phyloP scores from a whole-genome alignment of 2,113 vertebrate genomes.

The Rhinoptilus africanus region DNA sequence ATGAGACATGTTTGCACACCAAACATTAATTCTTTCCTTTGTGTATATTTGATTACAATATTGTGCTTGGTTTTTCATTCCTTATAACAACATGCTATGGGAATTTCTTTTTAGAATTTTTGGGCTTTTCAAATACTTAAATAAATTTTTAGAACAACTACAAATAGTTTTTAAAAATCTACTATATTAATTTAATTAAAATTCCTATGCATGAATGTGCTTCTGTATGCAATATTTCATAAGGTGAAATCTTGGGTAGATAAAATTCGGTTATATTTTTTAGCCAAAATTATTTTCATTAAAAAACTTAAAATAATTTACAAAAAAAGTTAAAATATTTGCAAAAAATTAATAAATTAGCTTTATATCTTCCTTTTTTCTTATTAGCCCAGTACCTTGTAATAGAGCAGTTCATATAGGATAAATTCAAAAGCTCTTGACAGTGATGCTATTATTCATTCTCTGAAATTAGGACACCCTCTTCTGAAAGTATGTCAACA shows the following conservation, averaged over 20 bases:
- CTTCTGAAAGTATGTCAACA: not conserved
- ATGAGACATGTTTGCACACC: not conserved
- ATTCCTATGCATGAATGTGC: not conserved
- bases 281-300: not conserved
- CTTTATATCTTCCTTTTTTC: not conserved
- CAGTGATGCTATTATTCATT: rapidly evolving
- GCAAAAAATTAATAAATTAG: not conserved
- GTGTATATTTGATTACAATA: not conserved
- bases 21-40: not conserved
- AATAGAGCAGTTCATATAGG: not conserved
- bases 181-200: not conserved
- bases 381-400: not conserved
- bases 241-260: not conserved
- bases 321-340: not conserved
- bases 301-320: not conserved
- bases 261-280: not conserved
- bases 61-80: rapidly evolving
- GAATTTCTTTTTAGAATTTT: not conserved
- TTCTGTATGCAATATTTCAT: not conserved
- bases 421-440: not conserved
- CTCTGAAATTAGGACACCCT: not conserved
- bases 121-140: not conserved
- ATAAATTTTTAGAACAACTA: not conserved
- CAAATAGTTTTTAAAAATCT: not conserved
- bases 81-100: not conserved